Percentiles rank a stretch among this genome's conserved stretches.
Evolutionary conservation across 2,797 vertebrate genomes (phyloP).

Genomic region (Decapterus maruadsi): DNA sequence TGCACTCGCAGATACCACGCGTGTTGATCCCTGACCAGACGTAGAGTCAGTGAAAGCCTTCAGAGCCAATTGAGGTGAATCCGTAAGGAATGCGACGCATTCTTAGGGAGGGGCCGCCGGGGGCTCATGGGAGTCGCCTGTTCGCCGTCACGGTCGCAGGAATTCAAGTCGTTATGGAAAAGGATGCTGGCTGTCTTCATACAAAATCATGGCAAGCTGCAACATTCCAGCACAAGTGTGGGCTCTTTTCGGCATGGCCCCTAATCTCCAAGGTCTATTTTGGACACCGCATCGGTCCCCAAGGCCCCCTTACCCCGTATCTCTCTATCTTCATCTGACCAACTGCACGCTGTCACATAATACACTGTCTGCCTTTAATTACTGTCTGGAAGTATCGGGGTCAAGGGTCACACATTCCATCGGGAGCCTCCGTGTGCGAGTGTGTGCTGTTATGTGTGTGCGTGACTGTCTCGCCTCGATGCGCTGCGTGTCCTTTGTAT

Average conservation of each 20-base stretch:
- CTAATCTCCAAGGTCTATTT: constrained; percentile 75
- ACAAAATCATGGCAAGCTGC: constrained; percentile 71
- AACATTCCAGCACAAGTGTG: constrained; percentile 73
- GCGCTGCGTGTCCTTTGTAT: constrained; percentile 50
- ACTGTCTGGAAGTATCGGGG: constrained; percentile 76
- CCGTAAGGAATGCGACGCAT: constrained; percentile 60
- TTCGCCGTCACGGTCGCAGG: constrained; percentile 65
- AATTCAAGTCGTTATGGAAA: constrained; percentile 70
- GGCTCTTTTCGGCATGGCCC: constrained; percentile 56
- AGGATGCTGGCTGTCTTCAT: constrained; percentile 62
- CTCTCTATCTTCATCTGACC: constrained; percentile 70
- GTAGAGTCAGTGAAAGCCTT: constrained; percentile 52
- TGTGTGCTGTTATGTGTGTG: constrained; percentile 44
- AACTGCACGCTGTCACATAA: constrained; percentile 79
- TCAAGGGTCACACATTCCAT: constrained; percentile 76
- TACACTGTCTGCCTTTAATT: constrained; percentile 82
- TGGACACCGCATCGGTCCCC: constrained; percentile 68
- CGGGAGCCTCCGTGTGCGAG: constrained; percentile 57
- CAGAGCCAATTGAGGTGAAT: constrained; percentile 63
- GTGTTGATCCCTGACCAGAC: constrained; percentile 52
- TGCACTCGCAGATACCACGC: constrained; percentile 25
- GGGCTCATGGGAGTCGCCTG: constrained; percentile 42
- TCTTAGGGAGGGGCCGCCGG: constrained; percentile 42
- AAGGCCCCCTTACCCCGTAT: constrained; percentile 57
- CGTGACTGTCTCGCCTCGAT: constrained; percentile 29